Conservation (phyloP, 2,113 vertebrate genomes). For the Eublepharis macularius region DNA sequence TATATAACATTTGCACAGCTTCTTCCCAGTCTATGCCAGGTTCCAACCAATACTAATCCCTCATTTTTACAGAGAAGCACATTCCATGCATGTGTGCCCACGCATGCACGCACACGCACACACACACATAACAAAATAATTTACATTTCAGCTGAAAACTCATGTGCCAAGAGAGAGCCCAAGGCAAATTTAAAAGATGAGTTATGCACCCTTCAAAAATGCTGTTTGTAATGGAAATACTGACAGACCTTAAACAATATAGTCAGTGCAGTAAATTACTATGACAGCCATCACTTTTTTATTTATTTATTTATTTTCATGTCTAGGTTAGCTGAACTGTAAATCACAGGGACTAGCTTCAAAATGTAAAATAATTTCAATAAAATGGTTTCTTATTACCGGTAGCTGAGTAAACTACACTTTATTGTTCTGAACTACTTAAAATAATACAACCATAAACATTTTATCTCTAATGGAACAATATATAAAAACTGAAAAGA, state of each 20-base stretch:
- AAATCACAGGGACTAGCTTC: conserved; percentile 11
- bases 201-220: conserved; percentile 38
- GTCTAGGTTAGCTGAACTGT: conserved; percentile 6
- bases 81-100: too few relatives aligned
- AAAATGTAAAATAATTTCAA: conserved; percentile 42
- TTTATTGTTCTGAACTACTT: conserved; percentile 35
- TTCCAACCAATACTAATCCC: neutral
- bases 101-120: conserved; percentile 13
- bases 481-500: conserved; percentile 32
- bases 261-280: conserved; percentile 20
- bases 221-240: conserved; percentile 26
- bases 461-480: conserved; percentile 47
- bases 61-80: conserved; percentile 1
- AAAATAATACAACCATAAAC: conserved; percentile 38
- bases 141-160: conserved; percentile 24
- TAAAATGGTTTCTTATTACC: conserved; percentile 22
- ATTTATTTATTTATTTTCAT: conserved; percentile 16
- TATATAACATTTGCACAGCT: neutral
- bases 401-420: neutral
- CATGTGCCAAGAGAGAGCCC: conserved; percentile 11
- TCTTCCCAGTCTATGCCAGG: neutral
- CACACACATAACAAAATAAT: conserved; percentile 7
- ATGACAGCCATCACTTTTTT: neutral
- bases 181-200: conserved; percentile 44
- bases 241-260: conserved; percentile 14